Percentiles rank a stretch among this genome's conserved stretches.
phyloP scores from a whole-genome alignment of 2,888 invertebrate species.

The Lobophora halterata region DNA sequence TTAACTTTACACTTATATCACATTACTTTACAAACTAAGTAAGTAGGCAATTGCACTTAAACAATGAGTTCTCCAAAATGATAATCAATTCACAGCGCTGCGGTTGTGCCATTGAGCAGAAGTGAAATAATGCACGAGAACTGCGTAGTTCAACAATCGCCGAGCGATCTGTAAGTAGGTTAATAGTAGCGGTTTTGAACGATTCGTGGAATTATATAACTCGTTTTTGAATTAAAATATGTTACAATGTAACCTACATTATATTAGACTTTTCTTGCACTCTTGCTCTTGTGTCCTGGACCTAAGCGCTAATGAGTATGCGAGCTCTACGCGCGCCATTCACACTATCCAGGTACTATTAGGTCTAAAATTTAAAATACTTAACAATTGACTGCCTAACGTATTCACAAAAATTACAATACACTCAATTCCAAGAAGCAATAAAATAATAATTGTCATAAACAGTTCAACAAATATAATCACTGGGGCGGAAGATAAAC shows the following conservation, averaged over 20 bases:
- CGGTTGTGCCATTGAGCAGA: conserved; percentile 15
- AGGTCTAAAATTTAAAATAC: too few relatives aligned
- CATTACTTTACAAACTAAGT: conserved; percentile 40
- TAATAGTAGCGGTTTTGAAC: too few relatives aligned
- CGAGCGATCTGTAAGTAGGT: too few relatives aligned
- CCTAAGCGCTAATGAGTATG: conserved; percentile 26
- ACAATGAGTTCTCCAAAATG: conserved; percentile 17
- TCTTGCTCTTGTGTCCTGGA: conserved; percentile 15
- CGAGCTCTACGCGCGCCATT: conserved; percentile 12
- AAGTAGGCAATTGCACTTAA: conserved; percentile 22
- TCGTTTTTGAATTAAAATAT: neutral
- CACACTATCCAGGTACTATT: too few relatives aligned
- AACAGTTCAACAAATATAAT: too few relatives aligned
- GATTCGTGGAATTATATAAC: too few relatives aligned
- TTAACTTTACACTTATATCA: conserved; percentile 48
- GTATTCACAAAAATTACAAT: too few relatives aligned
- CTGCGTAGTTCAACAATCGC: too few relatives aligned
- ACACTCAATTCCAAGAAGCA: too few relatives aligned
- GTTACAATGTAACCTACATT: conserved; percentile 1
- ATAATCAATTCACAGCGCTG: conserved; percentile 42
- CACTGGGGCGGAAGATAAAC: too few relatives aligned
- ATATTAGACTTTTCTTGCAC: conserved; percentile 7
- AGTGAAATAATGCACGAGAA: neutral
- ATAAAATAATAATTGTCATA: too few relatives aligned
- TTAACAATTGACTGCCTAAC: too few relatives aligned